These are phyloP conservation scores for Chiloscyllium punctatum DNA, from an alignment of 2,797 vertebrate genomes.

Conservation along the genomic window DNA sequence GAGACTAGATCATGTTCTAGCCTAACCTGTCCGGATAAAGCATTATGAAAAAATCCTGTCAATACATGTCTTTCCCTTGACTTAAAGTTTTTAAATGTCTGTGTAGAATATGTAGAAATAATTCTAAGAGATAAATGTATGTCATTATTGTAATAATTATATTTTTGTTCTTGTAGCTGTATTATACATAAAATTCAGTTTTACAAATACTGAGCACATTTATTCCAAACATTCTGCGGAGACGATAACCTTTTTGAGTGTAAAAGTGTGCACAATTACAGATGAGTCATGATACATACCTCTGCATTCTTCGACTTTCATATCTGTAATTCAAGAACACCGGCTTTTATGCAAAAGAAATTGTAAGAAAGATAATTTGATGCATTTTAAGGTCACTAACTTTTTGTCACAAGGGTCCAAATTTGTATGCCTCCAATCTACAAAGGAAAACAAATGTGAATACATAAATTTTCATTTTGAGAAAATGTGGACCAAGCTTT, in stretches of 20 bases:
- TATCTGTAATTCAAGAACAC: not conserved
- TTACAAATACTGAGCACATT: slow-evolving; percentile 8
- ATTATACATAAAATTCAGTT: slow-evolving; percentile 19
- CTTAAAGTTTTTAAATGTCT: slow-evolving; percentile 77
- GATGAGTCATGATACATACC: not conserved
- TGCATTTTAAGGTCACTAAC: not conserved
- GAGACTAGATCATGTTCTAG: slow-evolving; percentile 12
- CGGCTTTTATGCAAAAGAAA: not conserved
- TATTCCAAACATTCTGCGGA: not conserved
- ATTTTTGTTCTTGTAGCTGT: slow-evolving; percentile 45
- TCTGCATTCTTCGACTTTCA: no score
- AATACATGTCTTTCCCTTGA: slow-evolving; percentile 59
- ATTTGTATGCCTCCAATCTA: not conserved
- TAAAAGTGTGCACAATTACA: not conserved
- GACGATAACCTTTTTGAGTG: not conserved
- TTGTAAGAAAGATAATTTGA: not conserved
- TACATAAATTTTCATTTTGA: not conserved
- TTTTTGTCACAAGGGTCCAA: not conserved
- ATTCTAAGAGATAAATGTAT: slow-evolving; percentile 68
- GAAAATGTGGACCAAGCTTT: not conserved
- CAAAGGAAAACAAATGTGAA: not conserved
- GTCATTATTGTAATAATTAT: slow-evolving; percentile 66
- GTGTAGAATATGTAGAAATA: slow-evolving; percentile 70
- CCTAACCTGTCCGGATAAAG: slow-evolving; percentile 10
- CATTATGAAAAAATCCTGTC: slow-evolving; percentile 35